Conservation (phyloP, 2,113 vertebrate genomes). For the Scatophagus argus region DNA sequence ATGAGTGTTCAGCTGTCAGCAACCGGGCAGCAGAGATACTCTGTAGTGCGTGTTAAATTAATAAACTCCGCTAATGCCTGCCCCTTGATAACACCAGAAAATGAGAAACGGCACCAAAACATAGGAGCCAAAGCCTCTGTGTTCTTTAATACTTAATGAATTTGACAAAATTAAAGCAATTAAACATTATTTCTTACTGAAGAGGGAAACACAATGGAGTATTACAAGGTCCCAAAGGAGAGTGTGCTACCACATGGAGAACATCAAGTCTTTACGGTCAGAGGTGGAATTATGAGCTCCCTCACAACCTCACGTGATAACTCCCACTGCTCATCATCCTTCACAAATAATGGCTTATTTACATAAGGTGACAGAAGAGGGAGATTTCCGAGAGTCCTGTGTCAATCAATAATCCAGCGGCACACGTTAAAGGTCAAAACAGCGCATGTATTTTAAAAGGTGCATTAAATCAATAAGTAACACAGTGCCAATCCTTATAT, state of each 20-base stretch:
- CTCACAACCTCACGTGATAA: neutral
- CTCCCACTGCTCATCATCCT: slow-evolving; percentile 25
- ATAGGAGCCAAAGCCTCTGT: neutral
- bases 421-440: slow-evolving; percentile 34
- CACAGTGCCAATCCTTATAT: neutral
- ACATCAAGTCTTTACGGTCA: slow-evolving; percentile 4
- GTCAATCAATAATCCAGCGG: slow-evolving; percentile 49
- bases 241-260: slow-evolving; percentile 3
- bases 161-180: neutral
- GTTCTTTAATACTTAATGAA: slow-evolving; percentile 20
- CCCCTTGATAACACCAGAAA: neutral
- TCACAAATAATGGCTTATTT: slow-evolving; percentile 36
- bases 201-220: neutral
- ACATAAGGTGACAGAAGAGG: slow-evolving; percentile 10
- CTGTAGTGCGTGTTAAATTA: neutral
- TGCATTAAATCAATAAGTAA: slow-evolving; percentile 19
- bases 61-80: neutral
- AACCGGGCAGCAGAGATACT: neutral
- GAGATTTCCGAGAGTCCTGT: slow-evolving; percentile 4
- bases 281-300: slow-evolving; percentile 30
- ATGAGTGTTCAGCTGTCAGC: too few species aligned
- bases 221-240: neutral
- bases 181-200: neutral
- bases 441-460: slow-evolving; percentile 22
- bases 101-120: neutral